phyloP scores from a whole-genome alignment of 2,113 vertebrate genomes.

The Gallinago undulata region DNA sequence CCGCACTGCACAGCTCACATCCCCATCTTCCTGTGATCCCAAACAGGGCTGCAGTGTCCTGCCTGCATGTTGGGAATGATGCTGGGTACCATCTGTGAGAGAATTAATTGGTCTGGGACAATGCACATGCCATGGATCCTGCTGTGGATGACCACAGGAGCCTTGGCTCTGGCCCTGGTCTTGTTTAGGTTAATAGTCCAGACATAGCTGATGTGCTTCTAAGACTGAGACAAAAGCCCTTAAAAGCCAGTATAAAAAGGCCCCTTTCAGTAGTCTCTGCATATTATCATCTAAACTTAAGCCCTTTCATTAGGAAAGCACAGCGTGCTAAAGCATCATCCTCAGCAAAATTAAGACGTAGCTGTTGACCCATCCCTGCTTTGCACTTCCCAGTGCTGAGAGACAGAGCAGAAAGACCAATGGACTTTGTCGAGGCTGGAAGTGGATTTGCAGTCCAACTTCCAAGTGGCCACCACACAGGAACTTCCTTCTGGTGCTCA shows the following conservation, averaged over 20 bases:
- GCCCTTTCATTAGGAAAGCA: accelerated
- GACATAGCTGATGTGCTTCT: background rate
- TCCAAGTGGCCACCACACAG: background rate
- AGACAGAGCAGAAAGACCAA: background rate
- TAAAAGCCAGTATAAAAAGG: background rate
- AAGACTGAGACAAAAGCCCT: background rate
- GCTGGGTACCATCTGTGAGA: accelerated
- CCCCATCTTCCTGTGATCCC: background rate
- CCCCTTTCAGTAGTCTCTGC: background rate
- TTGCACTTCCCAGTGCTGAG: background rate
- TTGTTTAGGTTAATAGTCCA: background rate
- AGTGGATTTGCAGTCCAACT: background rate
- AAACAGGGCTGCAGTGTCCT: background rate
- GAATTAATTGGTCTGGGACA: background rate
- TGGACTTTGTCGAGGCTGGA: accelerated
- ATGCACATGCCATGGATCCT: background rate
- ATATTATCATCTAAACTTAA: background rate
- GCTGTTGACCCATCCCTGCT: background rate
- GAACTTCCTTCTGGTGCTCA: background rate
- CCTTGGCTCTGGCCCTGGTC: background rate
- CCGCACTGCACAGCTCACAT: background rate
- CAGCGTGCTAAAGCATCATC: background rate
- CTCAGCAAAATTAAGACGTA: background rate
- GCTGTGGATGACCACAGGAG: background rate
- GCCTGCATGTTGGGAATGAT: background rate